Base-by-base conservation (phyloP, 2,113 vertebrate genomes). In the Empidonax alnorum region DNA sequence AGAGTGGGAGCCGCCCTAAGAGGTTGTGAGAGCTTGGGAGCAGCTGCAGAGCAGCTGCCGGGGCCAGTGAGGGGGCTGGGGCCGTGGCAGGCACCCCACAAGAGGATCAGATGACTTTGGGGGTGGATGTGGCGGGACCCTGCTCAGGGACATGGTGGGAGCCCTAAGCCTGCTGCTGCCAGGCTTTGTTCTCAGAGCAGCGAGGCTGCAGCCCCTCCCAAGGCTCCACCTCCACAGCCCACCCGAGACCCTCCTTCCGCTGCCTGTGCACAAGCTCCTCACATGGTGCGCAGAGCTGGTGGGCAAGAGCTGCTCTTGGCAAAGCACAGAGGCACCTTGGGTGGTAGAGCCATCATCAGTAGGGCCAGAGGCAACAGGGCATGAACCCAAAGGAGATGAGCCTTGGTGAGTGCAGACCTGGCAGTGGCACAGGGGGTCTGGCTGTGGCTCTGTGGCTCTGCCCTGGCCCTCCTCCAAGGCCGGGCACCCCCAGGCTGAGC, bases 171-270 rank as follows among this genome's bases (percentile, higher is more conserved):
- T 7, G 16, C 87, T 2, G 46, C 93, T 23, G 42, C 82, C 71
- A 46, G 94, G 96, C 96, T 97, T 97, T 97, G 96, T 97, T 97
- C 96, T 97, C 92, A 0, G 90, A 97, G 85, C 58, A 85, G 93
- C 6, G 7, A 17, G 55, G 84, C 85, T 4, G 37, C 90, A 5
- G 96, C 94, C 95, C 96, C 95, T 94, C 96, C 96, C 79, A 85
- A 73, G 82, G 92, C 96, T 97, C 96, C 96, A 93, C 96, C 96
- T 94, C 95, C 96, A 20, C 83, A 97, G 95, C 94, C 96, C 96
- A 97, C 95, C 94, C 88, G 67, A 92, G 95, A 96, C 96, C 92
- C 94, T 92, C 95, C 95, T 96, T 95, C 96, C 25, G 74, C 85
- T 46, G 90, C 84, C 75, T 89, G 84, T 65, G 93, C 96, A 90